Percentiles rank a stretch among this genome's conserved stretches.
phyloP scores from a whole-genome alignment of 2,888 invertebrate genomes.

The Megaustenia siamemsis region DNA sequence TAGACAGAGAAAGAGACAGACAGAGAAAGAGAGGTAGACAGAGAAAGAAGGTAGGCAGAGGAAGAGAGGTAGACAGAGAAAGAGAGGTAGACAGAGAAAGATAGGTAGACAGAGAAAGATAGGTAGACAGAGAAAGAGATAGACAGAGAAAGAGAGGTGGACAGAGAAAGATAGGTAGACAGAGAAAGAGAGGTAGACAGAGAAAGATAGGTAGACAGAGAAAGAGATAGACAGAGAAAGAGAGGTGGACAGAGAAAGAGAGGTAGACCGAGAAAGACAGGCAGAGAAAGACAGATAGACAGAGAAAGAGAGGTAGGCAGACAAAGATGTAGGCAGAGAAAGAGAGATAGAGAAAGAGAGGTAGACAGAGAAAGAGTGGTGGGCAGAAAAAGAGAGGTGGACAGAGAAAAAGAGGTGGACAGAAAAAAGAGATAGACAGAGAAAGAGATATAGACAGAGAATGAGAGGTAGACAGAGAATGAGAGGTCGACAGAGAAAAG shows the following conservation, averaged over 20 bases:
- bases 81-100: neutral
- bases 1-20: neutral
- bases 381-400: too few relatives aligned
- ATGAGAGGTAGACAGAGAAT: constrained; percentile 5
- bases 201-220: neutral
- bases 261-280: constrained; percentile 35
- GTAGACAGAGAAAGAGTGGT: too few relatives aligned
- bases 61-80: neutral
- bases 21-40: neutral
- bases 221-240: constrained; percentile 22
- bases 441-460: too few relatives aligned
- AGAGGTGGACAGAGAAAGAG: constrained; percentile 47
- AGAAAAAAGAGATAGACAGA: too few relatives aligned
- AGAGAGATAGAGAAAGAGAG: too few relatives aligned
- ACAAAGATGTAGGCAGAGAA: neutral
- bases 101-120: constrained; percentile 13
- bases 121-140: constrained; percentile 50
- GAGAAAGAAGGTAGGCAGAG: neutral
- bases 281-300: neutral
- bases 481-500: neutral
- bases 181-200: neutral
- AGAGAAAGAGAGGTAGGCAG: neutral
- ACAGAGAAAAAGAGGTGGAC: too few relatives aligned
- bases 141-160: constrained; percentile 49
- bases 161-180: constrained; percentile 42